These are phyloP conservation scores for Sphaerophoria taeniata DNA, from an alignment of 2,888 invertebrate genomes.

Conservation along the genomic window DNA sequence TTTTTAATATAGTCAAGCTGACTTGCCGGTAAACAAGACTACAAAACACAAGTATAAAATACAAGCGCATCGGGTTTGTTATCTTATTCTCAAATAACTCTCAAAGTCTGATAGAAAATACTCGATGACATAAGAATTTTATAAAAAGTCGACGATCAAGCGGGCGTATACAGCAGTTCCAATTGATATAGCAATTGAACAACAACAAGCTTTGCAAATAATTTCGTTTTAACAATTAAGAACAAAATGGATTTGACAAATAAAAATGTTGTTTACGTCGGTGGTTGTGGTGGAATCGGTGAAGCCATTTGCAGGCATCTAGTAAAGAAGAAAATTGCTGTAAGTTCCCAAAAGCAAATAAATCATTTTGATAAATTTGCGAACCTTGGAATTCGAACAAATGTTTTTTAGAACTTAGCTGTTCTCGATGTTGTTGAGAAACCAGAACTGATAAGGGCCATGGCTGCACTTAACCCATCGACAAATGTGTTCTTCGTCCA, in stretches of 20 bases:
- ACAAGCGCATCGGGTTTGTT: neutral
- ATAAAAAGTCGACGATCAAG: neutral
- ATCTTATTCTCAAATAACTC: neutral
- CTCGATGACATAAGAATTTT: neutral
- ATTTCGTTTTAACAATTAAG: too few relatives aligned
- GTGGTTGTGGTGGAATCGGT: slow-evolving; percentile 80
- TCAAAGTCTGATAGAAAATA: neutral
- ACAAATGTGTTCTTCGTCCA: slow-evolving; percentile 78
- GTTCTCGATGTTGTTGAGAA: slow-evolving; percentile 80
- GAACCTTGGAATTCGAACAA: neutral
- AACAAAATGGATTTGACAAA: slow-evolving; percentile 76
- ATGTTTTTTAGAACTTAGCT: slow-evolving; percentile 77
- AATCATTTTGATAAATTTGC: neutral
- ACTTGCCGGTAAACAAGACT: neutral
- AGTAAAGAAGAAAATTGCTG: slow-evolving; percentile 78
- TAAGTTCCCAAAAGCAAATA: slow-evolving; percentile 45
- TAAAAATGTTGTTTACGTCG: slow-evolving; percentile 79
- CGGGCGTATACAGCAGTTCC: neutral
- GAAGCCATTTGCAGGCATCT: slow-evolving; percentile 78
- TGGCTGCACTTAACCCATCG: slow-evolving; percentile 76
- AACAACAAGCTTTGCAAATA: too few relatives aligned
- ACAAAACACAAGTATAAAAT: neutral
- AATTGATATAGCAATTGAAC: neutral
- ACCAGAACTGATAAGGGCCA: slow-evolving; percentile 78
- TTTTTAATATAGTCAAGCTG: too few relatives aligned